A percentile compares a stretch with the other conserved stretches of the same genome.
phyloP scores from a whole-genome alignment of 2,888 invertebrate genomes.

The Laspeyria flexula region DNA sequence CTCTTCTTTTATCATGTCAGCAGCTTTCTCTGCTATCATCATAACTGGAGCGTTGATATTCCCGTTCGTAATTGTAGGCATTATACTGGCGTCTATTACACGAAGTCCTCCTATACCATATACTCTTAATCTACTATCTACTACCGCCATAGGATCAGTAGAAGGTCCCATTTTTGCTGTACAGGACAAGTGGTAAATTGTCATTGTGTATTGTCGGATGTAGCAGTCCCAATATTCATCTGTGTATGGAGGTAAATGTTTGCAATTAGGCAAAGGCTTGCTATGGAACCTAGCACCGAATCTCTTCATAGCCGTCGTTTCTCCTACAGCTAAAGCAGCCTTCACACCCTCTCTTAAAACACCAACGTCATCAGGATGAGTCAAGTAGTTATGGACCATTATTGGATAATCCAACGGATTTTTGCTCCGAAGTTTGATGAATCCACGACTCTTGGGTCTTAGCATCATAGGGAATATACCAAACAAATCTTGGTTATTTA shows the following conservation, averaged over 20 bases:
- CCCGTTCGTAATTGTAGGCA: constrained; percentile 94
- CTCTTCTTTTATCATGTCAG: constrained; percentile 91
- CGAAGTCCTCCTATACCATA: constrained; percentile 92
- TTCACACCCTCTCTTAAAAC: constrained; percentile 95
- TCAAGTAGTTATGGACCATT: constrained; percentile 96
- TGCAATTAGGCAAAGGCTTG: constrained; percentile 92
- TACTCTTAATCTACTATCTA: constrained; percentile 91
- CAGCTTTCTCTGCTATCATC: constrained; percentile 95
- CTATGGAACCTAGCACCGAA: constrained; percentile 92
- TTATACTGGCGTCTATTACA: constrained; percentile 95
- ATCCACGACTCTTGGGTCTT: constrained; percentile 94
- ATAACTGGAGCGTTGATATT: constrained; percentile 95
- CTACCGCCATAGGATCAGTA: constrained; percentile 92
- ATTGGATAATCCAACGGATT: constrained; percentile 93
- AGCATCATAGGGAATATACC: constrained; percentile 96
- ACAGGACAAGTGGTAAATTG: constrained; percentile 94
- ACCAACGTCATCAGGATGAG: constrained; percentile 93
- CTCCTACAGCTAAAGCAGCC: constrained; percentile 92
- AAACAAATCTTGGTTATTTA: constrained; percentile 91
- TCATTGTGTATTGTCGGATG: constrained; percentile 94
- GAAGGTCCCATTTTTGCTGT: constrained; percentile 94
- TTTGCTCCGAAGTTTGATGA: constrained; percentile 89
- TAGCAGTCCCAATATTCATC: constrained; percentile 96
- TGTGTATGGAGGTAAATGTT: constrained; percentile 90
- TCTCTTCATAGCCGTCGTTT: constrained; percentile 91